Conservation (phyloP, 2,888 invertebrate species). For the Ischnura elegans region DNA sequence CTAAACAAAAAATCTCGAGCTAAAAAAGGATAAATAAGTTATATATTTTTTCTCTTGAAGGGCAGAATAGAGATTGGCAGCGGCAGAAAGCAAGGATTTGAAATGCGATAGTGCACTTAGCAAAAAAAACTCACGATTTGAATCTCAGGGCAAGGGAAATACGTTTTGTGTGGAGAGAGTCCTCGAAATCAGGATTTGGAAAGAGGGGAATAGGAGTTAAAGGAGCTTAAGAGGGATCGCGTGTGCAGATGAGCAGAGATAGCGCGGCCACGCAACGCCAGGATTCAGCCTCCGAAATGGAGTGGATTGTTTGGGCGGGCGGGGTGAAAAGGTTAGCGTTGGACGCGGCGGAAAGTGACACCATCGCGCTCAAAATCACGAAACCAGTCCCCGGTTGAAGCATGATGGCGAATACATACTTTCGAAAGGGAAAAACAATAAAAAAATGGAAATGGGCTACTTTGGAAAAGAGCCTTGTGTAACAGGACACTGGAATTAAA, state of each 20-base stretch:
- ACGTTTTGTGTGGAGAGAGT: neutral
- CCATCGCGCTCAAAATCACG: neutral
- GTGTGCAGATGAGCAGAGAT: slow-evolving; percentile 2
- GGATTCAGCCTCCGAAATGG: slow-evolving; percentile 8
- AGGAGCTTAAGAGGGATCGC: slow-evolving; percentile 25
- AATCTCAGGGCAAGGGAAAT: neutral
- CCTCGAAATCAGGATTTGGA: slow-evolving; percentile 42
- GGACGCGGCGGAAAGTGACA: neutral
- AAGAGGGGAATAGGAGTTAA: slow-evolving; percentile 25
- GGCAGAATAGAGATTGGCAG: no score
- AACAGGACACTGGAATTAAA: no score
- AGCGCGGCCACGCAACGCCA: neutral
- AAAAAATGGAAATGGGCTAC: no score
- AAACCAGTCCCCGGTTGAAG: neutral
- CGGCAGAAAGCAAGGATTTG: no score
- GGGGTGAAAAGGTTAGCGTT: neutral
- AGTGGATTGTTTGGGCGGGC: neutral
- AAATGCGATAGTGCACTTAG: neutral
- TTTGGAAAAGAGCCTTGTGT: no score
- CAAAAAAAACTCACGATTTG: neutral
- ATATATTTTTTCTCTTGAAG: no score
- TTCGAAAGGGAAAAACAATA: neutral
- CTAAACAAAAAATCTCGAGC: no score
- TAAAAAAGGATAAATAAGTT: no score
- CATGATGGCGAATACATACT: neutral